Base-by-base conservation (phyloP, 2,888 invertebrate genomes). In the Thecocarcelia acutangulata region DNA sequence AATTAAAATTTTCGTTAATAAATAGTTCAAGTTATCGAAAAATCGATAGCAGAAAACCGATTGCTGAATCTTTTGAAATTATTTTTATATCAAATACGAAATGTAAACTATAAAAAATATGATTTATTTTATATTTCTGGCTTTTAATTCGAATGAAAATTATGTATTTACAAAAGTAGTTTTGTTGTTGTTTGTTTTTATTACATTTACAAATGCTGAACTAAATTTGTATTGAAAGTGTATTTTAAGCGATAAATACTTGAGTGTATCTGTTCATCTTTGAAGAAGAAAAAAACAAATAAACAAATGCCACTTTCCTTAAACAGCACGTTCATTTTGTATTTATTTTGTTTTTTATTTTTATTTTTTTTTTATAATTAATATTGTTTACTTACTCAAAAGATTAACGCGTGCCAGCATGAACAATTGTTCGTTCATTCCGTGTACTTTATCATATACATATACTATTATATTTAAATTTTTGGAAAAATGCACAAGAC, bases 401-500 rank as follows among this genome's bases (percentile, higher is more conserved):
- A 73, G 77, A 77, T 77, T 81, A 81, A 74, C 81, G 73, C 73
- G 77, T 74, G 77, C 50, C 81, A 63, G 59, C 76, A 52, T 75
- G 64, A 75, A 24, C 17, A 54, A 42, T 37, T 33, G 33, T 33
- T 33, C 33, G 33, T 33, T 33, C 40, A 48, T 40, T 63, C 24
- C 12, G 48, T 50, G 42, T 15, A 37, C 28, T 61, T 42, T 63
- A 50, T 73, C 12, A 44, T 52, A 12, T 6, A 28, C 6, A 28
- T 6, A 28, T 28, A 28, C 6, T n/a, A n/a, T n/a, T n/a, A n/a
- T n/a, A n/a, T n/a, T n/a, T n/a, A n/a, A 28, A 28, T 3, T 28
- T 28, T 28, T 28, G 28, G 28, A 28, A 28, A 28, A 28, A n/a
- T n/a, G n/a, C n/a, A n/a, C n/a, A n/a, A n/a, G n/a, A n/a, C n/a